phyloP scores from a whole-genome alignment of 2,797 vertebrate genomes.

The Cyclopterus lumpus region DNA sequence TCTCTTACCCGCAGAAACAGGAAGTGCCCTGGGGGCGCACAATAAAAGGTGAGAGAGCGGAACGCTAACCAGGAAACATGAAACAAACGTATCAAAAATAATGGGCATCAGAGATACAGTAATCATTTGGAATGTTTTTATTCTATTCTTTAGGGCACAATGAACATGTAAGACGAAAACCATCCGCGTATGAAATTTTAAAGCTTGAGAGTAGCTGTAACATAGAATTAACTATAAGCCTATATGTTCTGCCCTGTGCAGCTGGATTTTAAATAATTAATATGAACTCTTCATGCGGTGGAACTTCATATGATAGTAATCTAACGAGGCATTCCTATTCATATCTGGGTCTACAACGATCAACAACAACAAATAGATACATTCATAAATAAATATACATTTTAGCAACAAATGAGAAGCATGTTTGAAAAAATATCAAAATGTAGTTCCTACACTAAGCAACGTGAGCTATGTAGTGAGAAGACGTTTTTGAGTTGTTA shows the following conservation, averaged over 20 bases:
- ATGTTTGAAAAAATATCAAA: not conserved
- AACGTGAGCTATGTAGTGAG: not conserved
- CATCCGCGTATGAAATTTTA: not conserved
- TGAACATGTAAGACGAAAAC: not conserved
- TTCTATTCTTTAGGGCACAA: not conserved
- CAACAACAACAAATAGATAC: not conserved
- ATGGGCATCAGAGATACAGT: not conserved
- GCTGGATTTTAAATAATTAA: slow-evolving; percentile 12
- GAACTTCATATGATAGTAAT: slow-evolving; percentile 43
- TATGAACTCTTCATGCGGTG: slow-evolving; percentile 17
- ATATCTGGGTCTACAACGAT: not conserved
- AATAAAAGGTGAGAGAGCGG: slow-evolving; percentile 44
- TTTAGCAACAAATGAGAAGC: not conserved
- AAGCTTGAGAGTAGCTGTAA: not conserved
- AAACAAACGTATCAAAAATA: slow-evolving; percentile 11
- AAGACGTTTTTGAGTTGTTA: not conserved
- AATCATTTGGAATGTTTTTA: not conserved
- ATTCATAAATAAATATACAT: not conserved
- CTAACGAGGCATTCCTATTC: slow-evolving; percentile 13
- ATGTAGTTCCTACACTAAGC: slow-evolving; percentile 2
- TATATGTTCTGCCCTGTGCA: not conserved
- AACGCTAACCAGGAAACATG: slow-evolving; percentile 24
- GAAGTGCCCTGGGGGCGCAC: slow-evolving; percentile 84
- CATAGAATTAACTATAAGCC: not conserved
- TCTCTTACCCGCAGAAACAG: slow-evolving; percentile 85